These are phyloP conservation scores for Azorinus chamasolen DNA, from an alignment of 2,888 invertebrate species.

Conservation along the genomic window DNA sequence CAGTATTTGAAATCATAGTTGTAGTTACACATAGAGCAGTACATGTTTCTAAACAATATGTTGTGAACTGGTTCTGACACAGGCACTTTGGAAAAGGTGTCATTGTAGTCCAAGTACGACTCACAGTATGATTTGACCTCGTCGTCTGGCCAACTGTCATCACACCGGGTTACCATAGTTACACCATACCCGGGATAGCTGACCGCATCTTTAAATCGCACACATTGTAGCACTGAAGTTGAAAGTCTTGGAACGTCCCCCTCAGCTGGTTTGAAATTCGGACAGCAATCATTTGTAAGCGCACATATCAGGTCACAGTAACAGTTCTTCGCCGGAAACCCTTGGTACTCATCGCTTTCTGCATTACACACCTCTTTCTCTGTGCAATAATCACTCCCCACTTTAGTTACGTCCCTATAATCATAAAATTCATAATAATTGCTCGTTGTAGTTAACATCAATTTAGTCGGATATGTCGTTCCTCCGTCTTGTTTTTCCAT, in stretches of 20 bases:
- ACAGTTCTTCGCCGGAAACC: slow-evolving; percentile 24
- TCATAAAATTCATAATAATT: no score
- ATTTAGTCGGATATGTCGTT: no score
- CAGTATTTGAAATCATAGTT: slow-evolving; percentile 45
- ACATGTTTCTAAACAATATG: slow-evolving; percentile 65
- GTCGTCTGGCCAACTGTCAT: slow-evolving; percentile 1
- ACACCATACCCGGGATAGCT: slow-evolving; percentile 11
- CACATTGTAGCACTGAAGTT: slow-evolving; percentile 27
- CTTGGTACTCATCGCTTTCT: no score
- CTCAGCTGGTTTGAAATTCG: neutral
- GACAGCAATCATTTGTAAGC: slow-evolving; percentile 18
- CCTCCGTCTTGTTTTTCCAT: no score
- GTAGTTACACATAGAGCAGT: slow-evolving; percentile 65
- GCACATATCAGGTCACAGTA: slow-evolving; percentile 22
- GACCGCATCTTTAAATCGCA: slow-evolving; percentile 6
- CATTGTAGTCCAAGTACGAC: neutral
- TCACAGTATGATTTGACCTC: slow-evolving; percentile 26
- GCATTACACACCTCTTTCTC: no score
- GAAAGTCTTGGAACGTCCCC: neutral
- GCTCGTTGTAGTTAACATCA: no score
- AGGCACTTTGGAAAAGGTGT: neutral
- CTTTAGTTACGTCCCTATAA: no score
- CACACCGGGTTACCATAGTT: slow-evolving; percentile 37
- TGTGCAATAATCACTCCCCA: no score
- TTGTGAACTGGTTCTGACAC: slow-evolving; percentile 5